Percentiles rank a stretch among this genome's conserved stretches.
Conservation (phyloP, 2,888 invertebrate species). For the Vanessa cardui region DNA sequence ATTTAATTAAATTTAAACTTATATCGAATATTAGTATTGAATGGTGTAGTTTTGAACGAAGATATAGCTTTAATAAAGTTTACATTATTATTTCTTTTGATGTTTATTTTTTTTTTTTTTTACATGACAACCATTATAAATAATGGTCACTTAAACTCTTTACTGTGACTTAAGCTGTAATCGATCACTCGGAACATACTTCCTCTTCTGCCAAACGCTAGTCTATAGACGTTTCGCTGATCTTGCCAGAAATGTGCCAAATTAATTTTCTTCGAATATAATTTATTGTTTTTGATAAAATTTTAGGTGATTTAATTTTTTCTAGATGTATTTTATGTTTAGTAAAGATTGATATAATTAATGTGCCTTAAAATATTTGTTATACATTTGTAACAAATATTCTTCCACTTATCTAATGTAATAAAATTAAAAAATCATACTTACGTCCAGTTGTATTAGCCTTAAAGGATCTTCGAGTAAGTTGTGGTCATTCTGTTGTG, state of each 20-base stretch:
- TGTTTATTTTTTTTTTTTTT: conserved; percentile 1
- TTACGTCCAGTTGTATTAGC: not conserved
- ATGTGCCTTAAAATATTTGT: conserved; percentile 6
- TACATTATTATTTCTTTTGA: not conserved
- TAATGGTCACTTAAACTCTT: not conserved
- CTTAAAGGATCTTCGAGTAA: no score
- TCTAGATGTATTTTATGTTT: conserved; percentile 1
- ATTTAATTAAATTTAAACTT: conserved; percentile 2
- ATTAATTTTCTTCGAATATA: conserved; percentile 12
- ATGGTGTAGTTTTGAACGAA: conserved; percentile 3
- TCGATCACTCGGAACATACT: not conserved
- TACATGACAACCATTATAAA: conserved; percentile 3
- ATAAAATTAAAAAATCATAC: not conserved
- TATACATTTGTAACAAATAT: conserved; percentile 5
- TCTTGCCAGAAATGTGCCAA: conserved; percentile 35
- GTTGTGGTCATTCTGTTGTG: no score
- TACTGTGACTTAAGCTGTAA: not conserved
- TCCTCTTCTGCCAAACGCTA: not conserved
- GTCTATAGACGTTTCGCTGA: not conserved
- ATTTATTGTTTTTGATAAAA: not conserved
- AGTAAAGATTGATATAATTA: not conserved
- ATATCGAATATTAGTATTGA: conserved; percentile 2
- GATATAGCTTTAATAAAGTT: conserved; percentile 11
- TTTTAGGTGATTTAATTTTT: not conserved
- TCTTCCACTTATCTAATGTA: conserved; percentile 5